Evolutionary conservation across 2,113 vertebrate species (phyloP).

Genomic region (Grallaria varia): DNA sequence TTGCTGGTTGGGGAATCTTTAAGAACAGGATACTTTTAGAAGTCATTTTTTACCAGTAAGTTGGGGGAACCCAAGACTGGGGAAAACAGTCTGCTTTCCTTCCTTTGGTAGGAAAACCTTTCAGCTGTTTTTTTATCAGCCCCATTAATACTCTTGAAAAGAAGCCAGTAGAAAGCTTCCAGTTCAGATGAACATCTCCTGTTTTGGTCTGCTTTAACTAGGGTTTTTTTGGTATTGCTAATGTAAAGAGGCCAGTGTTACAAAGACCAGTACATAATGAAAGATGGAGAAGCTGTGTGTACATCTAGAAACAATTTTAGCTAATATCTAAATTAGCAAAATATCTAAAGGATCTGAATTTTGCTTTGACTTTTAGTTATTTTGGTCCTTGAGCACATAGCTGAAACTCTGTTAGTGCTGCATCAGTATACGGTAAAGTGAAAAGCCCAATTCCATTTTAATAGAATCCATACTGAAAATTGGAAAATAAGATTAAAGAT

Average conservation of each 20-base stretch:
- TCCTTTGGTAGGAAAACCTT: background rate
- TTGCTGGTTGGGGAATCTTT: background rate
- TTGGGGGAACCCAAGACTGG: background rate
- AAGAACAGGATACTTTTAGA: background rate
- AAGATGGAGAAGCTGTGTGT: background rate
- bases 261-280: background rate
- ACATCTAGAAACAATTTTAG: background rate
- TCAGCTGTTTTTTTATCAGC: background rate
- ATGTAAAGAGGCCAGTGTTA: background rate
- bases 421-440: constrained; percentile 26
- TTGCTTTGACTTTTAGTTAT: background rate
- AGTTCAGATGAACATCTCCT: background rate
- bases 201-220: background rate
- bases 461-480: constrained; percentile 51
- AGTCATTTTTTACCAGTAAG: background rate
- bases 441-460: constrained; percentile 22
- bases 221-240: background rate
- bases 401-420: constrained; percentile 25
- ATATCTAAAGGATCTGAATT: background rate
- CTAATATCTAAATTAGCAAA: background rate
- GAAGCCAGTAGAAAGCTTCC: background rate
- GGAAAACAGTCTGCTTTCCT: background rate
- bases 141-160: background rate
- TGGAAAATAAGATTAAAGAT: constrained; percentile 61
- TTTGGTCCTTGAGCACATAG: constrained; percentile 21